Evolutionary conservation across 2,888 invertebrate species (phyloP), one percentile per base, ranked within the genome.

Genomic region (Drosophila tripunctata): DNA sequence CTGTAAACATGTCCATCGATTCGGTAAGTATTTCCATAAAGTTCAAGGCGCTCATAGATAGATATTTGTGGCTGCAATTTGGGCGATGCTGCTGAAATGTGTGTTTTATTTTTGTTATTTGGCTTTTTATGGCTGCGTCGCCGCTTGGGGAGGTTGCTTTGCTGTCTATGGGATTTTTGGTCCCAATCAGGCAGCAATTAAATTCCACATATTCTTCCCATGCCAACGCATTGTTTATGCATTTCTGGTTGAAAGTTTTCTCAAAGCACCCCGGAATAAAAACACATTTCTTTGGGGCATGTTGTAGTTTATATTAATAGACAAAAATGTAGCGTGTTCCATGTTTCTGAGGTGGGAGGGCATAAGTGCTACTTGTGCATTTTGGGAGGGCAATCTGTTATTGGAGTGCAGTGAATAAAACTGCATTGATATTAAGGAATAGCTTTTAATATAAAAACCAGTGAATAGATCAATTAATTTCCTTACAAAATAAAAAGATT

Each of bases 41-140:
- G 81, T 82, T 82, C 81, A 82, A 82, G 81, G 87, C 84, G 83
- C 76, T 73, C 79, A 51, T 80, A 78, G 73, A 60, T 31, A 12
- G 15, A n/a, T 27, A 5, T 27, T 50, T 15, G 19, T 10, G 67
- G 44, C n/a, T n/a, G n/a, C n/a, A n/a, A 30, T 19, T 10, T 38
- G 19, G 38, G 30, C 27, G 24, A 21, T 54, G 56, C 35, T 43
- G 47, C 69, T 74, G 75, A 69, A 65, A 75, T 43, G 52, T 51
- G 50, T 64, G 67, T 57, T 71, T 71, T 62, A 69, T 71, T 84
- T 83, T 67, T 66, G 84, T 57, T 56, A 36, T 27, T 81, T 83
- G 84, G 72, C 65, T 72, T 81, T 80, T 84, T 78, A 81, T 71
- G 78, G 65, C 68, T 64, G 70, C 27, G 31, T n/a, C 64, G 35